These are phyloP conservation scores for Ditylenchus weischeri DNA, from an alignment of 2,888 invertebrate species.

Conservation along the genomic window DNA sequence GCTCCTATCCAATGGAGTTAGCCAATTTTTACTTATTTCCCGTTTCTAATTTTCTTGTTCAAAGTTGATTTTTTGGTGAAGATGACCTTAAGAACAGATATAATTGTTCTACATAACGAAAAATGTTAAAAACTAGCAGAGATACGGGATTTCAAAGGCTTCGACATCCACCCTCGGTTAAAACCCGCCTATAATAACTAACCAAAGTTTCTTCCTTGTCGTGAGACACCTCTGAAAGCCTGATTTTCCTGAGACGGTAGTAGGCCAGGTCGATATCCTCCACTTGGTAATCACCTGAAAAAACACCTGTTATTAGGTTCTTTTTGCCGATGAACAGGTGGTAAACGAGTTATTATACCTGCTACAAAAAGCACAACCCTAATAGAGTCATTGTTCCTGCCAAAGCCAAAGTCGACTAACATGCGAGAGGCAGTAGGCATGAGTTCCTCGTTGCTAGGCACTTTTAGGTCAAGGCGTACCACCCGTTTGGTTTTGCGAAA, in stretches of 20 bases:
- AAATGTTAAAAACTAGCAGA: too few species aligned
- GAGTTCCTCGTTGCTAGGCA: constrained; percentile 39
- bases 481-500: constrained; percentile 48
- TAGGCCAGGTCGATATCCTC: constrained; percentile 39
- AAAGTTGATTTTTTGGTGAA: too few species aligned
- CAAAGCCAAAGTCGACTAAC: constrained; percentile 40
- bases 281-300: constrained; percentile 33
- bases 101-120: too few species aligned
- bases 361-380: constrained; percentile 44
- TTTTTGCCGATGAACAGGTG: not conserved
- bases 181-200: not conserved
- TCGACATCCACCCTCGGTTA: too few species aligned
- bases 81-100: not conserved
- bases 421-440: constrained; percentile 36
- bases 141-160: not conserved
- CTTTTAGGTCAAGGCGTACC: constrained; percentile 39
- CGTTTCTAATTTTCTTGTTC: too few species aligned
- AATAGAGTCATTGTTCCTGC: constrained; percentile 39
- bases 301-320: too few species aligned
- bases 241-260: constrained; percentile 38
- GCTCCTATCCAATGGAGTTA: too few species aligned
- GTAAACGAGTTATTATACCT: constrained; percentile 26
- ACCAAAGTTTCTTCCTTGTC: constrained; percentile 39
- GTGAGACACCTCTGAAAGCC: constrained; percentile 34
- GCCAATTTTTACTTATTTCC: too few species aligned